These are phyloP conservation scores for Capreolus pygargus DNA, from an alignment of 2,113 vertebrate species.

Conservation along the genomic window DNA sequence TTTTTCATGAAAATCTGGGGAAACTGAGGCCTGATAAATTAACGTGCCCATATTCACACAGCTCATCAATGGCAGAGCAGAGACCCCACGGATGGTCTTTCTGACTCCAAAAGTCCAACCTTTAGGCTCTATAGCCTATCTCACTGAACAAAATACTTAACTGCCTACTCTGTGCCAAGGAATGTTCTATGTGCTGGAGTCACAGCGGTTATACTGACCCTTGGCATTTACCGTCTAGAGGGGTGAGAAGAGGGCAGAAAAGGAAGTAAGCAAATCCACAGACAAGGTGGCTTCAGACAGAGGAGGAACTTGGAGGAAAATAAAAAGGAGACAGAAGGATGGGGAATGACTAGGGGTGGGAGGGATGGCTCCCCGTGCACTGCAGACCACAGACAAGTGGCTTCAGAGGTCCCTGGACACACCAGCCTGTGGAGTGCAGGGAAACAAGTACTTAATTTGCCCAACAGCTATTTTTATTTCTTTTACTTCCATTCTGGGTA, in stretches of 20 bases:
- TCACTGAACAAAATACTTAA: not conserved
- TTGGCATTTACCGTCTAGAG: not conserved
- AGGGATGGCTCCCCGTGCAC: not conserved
- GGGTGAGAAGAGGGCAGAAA: not conserved
- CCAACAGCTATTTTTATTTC: constrained; percentile 51
- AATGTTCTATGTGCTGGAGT: not conserved
- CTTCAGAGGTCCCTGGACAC: not conserved
- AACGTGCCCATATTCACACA: not conserved
- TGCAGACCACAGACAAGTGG: accelerated
- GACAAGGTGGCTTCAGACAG: not conserved
- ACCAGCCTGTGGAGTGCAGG: not conserved
- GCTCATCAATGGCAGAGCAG: not conserved
- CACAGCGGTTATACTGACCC: not conserved
- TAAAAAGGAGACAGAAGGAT: no score
- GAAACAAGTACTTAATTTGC: constrained; percentile 25
- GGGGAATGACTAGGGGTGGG: accelerated
- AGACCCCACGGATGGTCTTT: not conserved
- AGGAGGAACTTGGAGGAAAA: not conserved
- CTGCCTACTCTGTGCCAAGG: not conserved
- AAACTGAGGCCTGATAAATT: not conserved
- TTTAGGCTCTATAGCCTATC: not conserved
- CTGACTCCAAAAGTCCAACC: not conserved
- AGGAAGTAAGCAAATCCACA: not conserved
- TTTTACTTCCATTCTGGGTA: constrained; percentile 68
- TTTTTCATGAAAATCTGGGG: not conserved